These are phyloP conservation scores for Lasioglossum figueresi DNA, from an alignment of 2,888 invertebrate genomes.

Conservation along the genomic window DNA sequence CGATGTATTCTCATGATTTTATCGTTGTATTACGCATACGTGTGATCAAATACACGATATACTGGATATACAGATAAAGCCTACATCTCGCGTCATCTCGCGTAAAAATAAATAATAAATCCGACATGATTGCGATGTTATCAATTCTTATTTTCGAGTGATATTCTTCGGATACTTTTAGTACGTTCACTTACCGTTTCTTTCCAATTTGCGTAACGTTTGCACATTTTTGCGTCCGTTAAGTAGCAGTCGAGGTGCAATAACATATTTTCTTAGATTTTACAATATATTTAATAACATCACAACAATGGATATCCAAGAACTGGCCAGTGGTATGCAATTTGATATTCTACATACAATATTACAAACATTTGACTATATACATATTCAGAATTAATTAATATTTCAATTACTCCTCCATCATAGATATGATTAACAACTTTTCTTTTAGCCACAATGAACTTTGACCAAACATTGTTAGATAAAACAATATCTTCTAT, in stretches of 20 bases:
- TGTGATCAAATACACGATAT: not conserved
- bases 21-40: not conserved
- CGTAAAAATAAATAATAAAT: conserved; percentile 10
- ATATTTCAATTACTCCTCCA: conserved; percentile 5
- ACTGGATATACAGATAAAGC: not conserved
- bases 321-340: conserved; percentile 35
- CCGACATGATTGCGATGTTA: not conserved
- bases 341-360: conserved; percentile 8
- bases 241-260: not conserved
- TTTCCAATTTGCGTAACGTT: conserved; percentile 15
- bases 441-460: conserved; percentile 27
- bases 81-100: not conserved
- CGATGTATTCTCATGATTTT: not conserved
- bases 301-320: conserved; percentile 36
- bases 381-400: not conserved
- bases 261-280: not conserved
- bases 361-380: conserved; percentile 1
- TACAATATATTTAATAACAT: not conserved
- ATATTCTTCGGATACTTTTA: conserved; percentile 9
- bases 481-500: conserved; percentile 72
- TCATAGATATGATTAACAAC: not conserved
- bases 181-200: conserved; percentile 9
- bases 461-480: conserved; percentile 70
- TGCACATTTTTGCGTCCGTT: not conserved
- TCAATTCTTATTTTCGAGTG: conserved; percentile 12